Evolutionary conservation across 2,797 vertebrate species (phyloP).

Genomic region (Masticophis lateralis): DNA sequence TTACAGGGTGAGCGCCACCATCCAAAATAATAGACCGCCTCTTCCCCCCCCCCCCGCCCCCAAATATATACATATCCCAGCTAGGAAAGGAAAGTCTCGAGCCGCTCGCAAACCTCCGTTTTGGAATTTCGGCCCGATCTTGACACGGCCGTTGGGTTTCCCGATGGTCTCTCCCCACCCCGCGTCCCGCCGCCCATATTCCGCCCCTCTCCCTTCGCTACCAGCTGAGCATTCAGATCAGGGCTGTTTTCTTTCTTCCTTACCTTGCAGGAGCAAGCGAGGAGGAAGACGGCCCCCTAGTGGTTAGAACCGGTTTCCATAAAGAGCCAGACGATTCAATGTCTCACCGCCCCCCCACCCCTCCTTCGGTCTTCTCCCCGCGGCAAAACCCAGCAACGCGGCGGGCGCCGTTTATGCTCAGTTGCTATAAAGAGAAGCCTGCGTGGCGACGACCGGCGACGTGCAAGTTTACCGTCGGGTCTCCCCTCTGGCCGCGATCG

Average conservation of each 20-base stretch:
- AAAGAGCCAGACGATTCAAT: neutral
- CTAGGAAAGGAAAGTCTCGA: neutral
- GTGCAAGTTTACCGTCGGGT: neutral
- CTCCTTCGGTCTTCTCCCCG: neutral
- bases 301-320: neutral
- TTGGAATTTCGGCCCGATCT: neutral
- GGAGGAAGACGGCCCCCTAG: constrained; percentile 21
- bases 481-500: neutral
- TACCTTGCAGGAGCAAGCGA: neutral
- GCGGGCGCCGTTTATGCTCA: neutral
- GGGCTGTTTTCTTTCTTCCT: neutral
- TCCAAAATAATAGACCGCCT: neutral
- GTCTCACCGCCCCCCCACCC: rapidly evolving
- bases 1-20: neutral
- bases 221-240: constrained; percentile 29
- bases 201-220: neutral
- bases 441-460: neutral
- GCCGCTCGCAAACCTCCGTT: neutral
- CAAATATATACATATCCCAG: neutral
- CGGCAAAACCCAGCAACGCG: neutral
- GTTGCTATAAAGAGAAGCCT: neutral
- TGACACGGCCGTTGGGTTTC: constrained; percentile 2
- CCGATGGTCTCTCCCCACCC: neutral
- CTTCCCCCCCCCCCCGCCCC: neutral
- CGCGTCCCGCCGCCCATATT: neutral